Conservation (phyloP, 2,113 vertebrate species). For the Eublepharis macularius region DNA sequence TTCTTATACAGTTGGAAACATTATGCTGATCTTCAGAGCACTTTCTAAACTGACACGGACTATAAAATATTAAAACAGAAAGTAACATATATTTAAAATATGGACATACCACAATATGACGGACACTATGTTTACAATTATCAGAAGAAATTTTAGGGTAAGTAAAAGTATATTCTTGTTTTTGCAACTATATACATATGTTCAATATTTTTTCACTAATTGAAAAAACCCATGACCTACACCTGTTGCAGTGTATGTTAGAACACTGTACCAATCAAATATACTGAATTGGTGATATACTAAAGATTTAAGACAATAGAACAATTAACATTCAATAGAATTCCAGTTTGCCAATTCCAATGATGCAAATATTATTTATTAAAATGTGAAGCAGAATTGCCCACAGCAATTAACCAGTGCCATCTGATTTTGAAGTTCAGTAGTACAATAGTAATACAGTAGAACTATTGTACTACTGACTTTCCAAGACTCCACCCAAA, state of each 20-base stretch:
- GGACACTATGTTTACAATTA: not conserved
- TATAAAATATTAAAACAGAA: not conserved
- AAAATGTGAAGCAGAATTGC: not conserved
- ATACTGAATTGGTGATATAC: not conserved
- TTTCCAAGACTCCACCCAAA: too few relatives aligned
- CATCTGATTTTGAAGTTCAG: conserved; percentile 43
- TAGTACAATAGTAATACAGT: too few relatives aligned
- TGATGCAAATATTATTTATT: not conserved
- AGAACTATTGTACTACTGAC: too few relatives aligned
- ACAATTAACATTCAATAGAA: not conserved
- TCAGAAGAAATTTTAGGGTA: not conserved
- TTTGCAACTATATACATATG: too few relatives aligned
- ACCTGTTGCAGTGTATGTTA: not conserved
- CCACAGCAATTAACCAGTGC: too few relatives aligned
- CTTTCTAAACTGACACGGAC: not conserved
- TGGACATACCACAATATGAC: too few relatives aligned
- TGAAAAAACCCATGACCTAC: not conserved
- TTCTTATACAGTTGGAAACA: too few relatives aligned
- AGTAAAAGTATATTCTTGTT: not conserved
- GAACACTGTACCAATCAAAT: not conserved
- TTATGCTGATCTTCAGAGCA: not conserved
- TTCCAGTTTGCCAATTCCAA: not conserved
- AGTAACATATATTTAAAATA: not conserved
- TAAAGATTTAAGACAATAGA: not conserved
- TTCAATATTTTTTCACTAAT: too few relatives aligned